Conservation (phyloP, 2,888 invertebrate species). For the Orthosia incerta region DNA sequence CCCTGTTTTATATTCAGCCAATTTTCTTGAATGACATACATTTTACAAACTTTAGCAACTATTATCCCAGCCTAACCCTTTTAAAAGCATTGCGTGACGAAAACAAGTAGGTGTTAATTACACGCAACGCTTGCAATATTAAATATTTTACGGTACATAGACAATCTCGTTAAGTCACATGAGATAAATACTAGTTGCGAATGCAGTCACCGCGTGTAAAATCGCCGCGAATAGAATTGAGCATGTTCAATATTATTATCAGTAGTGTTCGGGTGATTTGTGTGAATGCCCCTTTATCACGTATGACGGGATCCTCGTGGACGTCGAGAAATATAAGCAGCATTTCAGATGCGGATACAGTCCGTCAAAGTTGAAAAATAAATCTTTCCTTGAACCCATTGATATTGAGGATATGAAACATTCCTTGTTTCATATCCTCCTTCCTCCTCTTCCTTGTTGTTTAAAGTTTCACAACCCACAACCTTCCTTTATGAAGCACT, state of each 20-base stretch:
- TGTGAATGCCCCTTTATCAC: no score
- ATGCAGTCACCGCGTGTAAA: no score
- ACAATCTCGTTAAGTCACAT: no score
- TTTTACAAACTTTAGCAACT: neutral
- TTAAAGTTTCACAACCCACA: neutral
- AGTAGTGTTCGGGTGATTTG: no score
- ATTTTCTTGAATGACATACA: neutral
- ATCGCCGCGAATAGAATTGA: no score
- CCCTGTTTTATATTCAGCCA: neutral
- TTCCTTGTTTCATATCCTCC: no score
- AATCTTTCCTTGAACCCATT: neutral
- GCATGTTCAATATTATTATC: no score
- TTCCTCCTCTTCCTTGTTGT: no score
- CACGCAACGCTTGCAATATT: constrained; percentile 26
- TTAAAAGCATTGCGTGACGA: constrained; percentile 22
- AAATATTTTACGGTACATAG: constrained; percentile 30
- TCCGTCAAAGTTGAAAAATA: neutral
- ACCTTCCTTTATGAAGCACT: neutral
- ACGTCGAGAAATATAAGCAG: no score
- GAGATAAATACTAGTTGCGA: no score
- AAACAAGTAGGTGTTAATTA: neutral
- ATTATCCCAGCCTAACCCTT: constrained; percentile 6
- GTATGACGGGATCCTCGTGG: no score
- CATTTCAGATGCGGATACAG: neutral
- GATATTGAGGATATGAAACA: constrained; percentile 1